Percentiles rank a stretch among this genome's conserved stretches.
phyloP scores from a whole-genome alignment of 2,113 vertebrate genomes.

The Corythaeola cristata region DNA sequence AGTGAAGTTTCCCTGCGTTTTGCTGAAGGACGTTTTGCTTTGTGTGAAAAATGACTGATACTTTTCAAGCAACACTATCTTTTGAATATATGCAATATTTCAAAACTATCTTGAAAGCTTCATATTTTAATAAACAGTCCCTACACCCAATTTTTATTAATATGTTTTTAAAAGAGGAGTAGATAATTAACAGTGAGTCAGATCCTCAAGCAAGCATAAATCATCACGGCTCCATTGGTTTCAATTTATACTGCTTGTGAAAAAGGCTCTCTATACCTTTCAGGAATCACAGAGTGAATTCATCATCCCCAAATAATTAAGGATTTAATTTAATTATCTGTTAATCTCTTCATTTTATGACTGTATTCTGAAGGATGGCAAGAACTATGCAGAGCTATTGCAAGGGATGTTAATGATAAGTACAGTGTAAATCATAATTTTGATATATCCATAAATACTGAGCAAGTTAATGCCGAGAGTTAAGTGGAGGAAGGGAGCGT shows the following conservation, averaged over 20 bases:
- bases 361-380: slow-evolving; percentile 28
- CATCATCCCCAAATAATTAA: slow-evolving; percentile 67
- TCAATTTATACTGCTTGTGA: slow-evolving; percentile 31
- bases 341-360: slow-evolving; percentile 33
- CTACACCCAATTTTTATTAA: slow-evolving; percentile 40
- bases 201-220: slow-evolving; percentile 39
- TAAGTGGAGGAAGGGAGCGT: slow-evolving; percentile 2
- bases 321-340: slow-evolving; percentile 53
- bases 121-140: slow-evolving; percentile 39
- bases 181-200: slow-evolving; percentile 64
- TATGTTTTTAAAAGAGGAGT: slow-evolving; percentile 40
- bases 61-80: not conserved
- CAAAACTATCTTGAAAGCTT: slow-evolving; percentile 43
- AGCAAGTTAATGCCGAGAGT: slow-evolving; percentile 12
- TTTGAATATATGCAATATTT: not conserved
- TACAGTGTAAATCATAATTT: slow-evolving; percentile 26
- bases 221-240: slow-evolving; percentile 39
- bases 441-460: not conserved
- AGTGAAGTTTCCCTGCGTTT: not conserved
- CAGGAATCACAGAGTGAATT: slow-evolving; percentile 45
- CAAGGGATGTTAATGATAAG: slow-evolving; percentile 32
- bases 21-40: not conserved
- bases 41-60: not conserved
- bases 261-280: slow-evolving; percentile 46
- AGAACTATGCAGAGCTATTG: slow-evolving; percentile 16